Conservation (phyloP, 2,888 invertebrate species). For the Parnassius mnemosyne region DNA sequence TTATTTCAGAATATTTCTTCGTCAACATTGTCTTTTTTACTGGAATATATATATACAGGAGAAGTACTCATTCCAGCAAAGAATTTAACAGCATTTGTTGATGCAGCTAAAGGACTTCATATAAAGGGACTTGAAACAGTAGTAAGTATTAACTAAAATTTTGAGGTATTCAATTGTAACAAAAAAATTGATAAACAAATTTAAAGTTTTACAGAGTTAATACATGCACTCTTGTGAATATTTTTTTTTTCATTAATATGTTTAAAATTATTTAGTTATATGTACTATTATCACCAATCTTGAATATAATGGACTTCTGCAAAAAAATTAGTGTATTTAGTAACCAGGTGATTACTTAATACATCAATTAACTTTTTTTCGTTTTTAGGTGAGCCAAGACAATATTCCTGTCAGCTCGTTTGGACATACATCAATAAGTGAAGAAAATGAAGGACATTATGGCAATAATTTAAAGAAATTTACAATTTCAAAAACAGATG, state of each 20-base stretch:
- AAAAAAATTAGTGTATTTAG: too few species aligned
- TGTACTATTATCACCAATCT: too few species aligned
- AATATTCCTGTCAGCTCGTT: background rate
- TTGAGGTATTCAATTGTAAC: background rate
- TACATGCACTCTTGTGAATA: too few species aligned
- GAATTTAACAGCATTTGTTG: slow-evolving; percentile 50
- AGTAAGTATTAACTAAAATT: slow-evolving; percentile 38
- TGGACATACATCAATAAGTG: slow-evolving; percentile 4
- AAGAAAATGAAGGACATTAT: slow-evolving; percentile 10
- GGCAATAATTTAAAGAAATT: slow-evolving; percentile 6
- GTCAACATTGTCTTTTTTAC: slow-evolving; percentile 51
- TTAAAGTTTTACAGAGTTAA: too few species aligned
- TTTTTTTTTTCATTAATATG: too few species aligned
- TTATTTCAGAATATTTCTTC: slow-evolving; percentile 62
- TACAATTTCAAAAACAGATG: background rate
- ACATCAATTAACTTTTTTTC: too few species aligned
- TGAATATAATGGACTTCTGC: too few species aligned
- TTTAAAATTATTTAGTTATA: too few species aligned
- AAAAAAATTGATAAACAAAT: too few species aligned
- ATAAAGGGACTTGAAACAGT: slow-evolving; percentile 64
- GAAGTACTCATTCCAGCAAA: slow-evolving; percentile 58
- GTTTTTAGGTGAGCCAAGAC: slow-evolving; percentile 16
- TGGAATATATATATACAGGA: slow-evolving; percentile 70
- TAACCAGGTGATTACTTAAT: too few species aligned
- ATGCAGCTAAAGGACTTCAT: slow-evolving; percentile 63